A percentile compares a stretch with the other conserved stretches of the same genome.
phyloP scores from a whole-genome alignment of 1,140 invertebrate species.

The Globodera rostochiensis region DNA sequence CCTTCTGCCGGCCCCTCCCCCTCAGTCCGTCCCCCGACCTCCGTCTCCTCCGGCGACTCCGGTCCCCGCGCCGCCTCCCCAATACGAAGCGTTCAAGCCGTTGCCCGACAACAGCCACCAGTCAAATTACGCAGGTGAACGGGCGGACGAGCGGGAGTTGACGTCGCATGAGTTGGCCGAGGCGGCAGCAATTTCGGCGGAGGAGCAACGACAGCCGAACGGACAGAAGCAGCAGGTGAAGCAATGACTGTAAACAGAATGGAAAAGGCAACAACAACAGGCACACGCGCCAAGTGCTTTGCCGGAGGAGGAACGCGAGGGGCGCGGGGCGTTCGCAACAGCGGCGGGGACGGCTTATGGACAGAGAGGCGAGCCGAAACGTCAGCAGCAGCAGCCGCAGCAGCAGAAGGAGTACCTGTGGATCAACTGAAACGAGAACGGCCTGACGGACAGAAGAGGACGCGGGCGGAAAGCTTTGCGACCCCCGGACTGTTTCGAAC shows the following conservation, averaged over 20 bases:
- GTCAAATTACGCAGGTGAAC: background rate
- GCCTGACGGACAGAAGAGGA: too few species aligned
- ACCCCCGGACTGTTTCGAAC: too few species aligned
- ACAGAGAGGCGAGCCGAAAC: background rate
- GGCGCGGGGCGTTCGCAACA: background rate
- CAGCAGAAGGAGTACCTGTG: background rate
- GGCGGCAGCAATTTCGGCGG: background rate
- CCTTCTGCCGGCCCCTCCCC: slow-evolving; percentile 7
- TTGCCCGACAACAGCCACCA: slow-evolving; percentile 21
- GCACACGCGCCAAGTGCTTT: background rate
- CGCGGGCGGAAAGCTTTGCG: too few species aligned
- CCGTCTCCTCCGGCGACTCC: background rate
- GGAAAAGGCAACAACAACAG: background rate
- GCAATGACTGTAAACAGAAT: background rate
- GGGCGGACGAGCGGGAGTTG: background rate
- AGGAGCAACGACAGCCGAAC: background rate
- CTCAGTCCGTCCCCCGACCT: background rate
- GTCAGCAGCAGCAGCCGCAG: background rate
- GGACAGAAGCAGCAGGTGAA: background rate
- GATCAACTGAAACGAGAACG: background rate
- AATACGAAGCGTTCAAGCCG: background rate
- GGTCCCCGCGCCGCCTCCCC: slow-evolving; percentile 16
- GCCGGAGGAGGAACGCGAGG: background rate
- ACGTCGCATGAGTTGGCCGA: background rate
- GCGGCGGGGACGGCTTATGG: background rate